Conservation (phyloP, 2,888 invertebrate species). For the Congeria kusceri region DNA sequence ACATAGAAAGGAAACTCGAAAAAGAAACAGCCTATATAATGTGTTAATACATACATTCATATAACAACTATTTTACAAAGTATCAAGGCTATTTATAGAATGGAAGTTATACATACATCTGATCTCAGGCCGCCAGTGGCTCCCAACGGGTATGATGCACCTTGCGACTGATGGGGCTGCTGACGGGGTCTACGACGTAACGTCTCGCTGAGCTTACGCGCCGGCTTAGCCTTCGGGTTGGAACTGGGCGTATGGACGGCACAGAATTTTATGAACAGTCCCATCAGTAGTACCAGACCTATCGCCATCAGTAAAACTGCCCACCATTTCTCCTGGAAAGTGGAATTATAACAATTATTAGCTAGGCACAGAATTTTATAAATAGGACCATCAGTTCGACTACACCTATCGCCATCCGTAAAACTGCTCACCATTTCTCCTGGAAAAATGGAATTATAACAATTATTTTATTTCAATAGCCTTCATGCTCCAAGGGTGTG, state of each 20-base stretch:
- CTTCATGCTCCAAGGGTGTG: too few relatives aligned
- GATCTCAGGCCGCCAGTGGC: neutral
- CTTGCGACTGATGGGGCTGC: constrained; percentile 48
- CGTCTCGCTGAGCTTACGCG: constrained; percentile 91
- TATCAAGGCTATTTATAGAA: too few relatives aligned
- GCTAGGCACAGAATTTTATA: constrained; percentile 88
- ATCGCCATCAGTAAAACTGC: constrained; percentile 95
- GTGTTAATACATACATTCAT: too few relatives aligned
- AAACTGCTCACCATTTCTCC: constrained; percentile 88
- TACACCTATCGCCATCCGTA: constrained; percentile 95
- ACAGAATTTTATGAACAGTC: constrained; percentile 99
- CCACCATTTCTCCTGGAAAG: constrained; percentile 84
- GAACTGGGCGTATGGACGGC: constrained; percentile 99
- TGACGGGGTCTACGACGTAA: constrained; percentile 64
- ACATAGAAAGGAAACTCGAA: too few relatives aligned
- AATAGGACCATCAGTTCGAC: constrained; percentile 98
- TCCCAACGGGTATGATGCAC: constrained; percentile 61
- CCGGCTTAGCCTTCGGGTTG: constrained; percentile 98
- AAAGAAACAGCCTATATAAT: too few relatives aligned
- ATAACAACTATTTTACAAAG: too few relatives aligned
- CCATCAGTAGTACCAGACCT: constrained; percentile 97
- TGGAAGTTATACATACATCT: neutral
- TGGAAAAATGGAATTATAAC: too few relatives aligned
- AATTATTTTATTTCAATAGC: too few relatives aligned
- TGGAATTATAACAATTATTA: too few relatives aligned